These are phyloP conservation scores for Ctenodactylus gundi DNA, from an alignment of 2,113 vertebrate species.

Conservation along the genomic window DNA sequence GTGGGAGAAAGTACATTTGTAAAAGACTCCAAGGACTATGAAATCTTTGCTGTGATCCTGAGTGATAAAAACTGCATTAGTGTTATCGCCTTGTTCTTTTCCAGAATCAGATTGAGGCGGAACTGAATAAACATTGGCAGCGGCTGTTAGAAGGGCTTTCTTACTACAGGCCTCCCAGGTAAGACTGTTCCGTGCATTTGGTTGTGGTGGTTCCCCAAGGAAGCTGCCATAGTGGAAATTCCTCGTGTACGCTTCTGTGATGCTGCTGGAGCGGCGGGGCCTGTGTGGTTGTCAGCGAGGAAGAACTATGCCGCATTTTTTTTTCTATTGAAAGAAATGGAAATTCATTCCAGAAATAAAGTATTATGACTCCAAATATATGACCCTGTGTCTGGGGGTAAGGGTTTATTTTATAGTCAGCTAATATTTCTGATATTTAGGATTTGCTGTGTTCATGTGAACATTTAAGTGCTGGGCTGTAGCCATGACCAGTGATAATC, in stretches of 20 bases:
- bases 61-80: neutral
- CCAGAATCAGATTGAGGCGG: conserved; percentile 93
- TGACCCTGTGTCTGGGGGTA: neutral
- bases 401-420: neutral
- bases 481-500: neutral
- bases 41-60: neutral
- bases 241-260: neutral
- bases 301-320: neutral
- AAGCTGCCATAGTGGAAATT: neutral
- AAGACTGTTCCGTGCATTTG: conserved; percentile 4
- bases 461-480: neutral
- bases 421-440: neutral
- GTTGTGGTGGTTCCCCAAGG: neutral
- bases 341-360: conserved; percentile 10
- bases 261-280: neutral
- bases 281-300: neutral
- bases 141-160: conserved; percentile 92
- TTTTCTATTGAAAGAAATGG: conserved; percentile 5
- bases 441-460: neutral
- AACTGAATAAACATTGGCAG: conserved; percentile 92
- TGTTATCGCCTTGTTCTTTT: conserved; percentile 61
- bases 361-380: neutral
- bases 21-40: neutral
- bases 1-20: neutral
- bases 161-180: conserved; percentile 97